Base-by-base conservation (phyloP, 2,888 invertebrate genomes). In the Ormyrus thymus region DNA sequence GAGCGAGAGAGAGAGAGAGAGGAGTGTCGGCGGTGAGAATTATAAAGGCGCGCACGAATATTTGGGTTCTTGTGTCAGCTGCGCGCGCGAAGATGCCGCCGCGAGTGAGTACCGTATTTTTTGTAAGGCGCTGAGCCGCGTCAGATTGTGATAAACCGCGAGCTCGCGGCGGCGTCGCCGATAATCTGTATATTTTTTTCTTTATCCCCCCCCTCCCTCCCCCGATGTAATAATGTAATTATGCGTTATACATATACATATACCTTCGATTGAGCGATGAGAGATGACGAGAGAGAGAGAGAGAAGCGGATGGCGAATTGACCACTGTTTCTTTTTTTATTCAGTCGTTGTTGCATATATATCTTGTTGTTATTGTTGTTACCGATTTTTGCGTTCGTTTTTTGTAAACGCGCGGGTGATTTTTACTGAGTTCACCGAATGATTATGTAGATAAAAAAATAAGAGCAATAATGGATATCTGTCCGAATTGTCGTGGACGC, bases 71-170 rank as follows among this genome's bases (percentile, higher is more conserved):
- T 29, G 29, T 29, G 29, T 29, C 29, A 29, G 29, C 29, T 29
- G 65, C 76, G 79, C 79, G 13, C 80, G 80, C 79, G 79, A 81
- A 82, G 85, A 85, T 82, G 82, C 83, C 83, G 85, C 83, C 85
- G 85, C 85, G 85, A 84, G 83, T 83, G 83, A 85, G 86, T 86
- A 88, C 86, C 87, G 88, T 90, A 90, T 90, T 89, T 89, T 89
- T 89, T 89, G 89, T 89, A 89, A 86, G 89, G 87, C 89, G 85
- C 73, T 10, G 82, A 84, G 83, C 85, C 82, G 83, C 85, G 89
- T 86, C 89, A 86, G 86, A 90, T 90, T 90, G 89, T 90, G 89
- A 90, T 90, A 90, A 81, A 88, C 84, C 86, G 65, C 78, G 87
- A 86, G 87, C 86, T 87, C 86, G 87, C 87, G 87, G 83, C 86